Evolutionary conservation across 2,888 invertebrate species (phyloP), one percentile per base, ranked within the genome.

Genomic region (Elegia similella): DNA sequence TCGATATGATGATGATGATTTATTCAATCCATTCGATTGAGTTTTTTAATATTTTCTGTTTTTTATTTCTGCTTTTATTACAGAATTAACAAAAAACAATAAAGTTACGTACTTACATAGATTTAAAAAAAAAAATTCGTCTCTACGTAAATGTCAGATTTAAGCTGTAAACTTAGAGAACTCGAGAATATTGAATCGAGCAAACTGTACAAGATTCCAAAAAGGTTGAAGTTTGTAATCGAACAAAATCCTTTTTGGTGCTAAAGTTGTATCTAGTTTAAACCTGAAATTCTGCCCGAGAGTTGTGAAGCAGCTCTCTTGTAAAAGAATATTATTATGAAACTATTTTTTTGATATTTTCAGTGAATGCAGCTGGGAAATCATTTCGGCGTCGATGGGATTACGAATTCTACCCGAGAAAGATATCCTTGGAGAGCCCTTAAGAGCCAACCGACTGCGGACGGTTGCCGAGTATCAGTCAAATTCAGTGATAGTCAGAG

Each of bases 311-410:
- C 46, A 47, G 23, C 17, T 3, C 1, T 29, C 10, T 47, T 29
- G n/a, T 12, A n/a, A 47, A 8, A 34, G 34, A 34, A 34, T 47
- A 29, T 47, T 47, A 29, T 47, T n/a, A 29, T 57, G 42, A 42
- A 50, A 58, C 42, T 12, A 23, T 23, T 3, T 23, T 23, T 23
- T 23, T 23, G 23, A 23, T 5, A 23, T 23, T 23, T 23, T 23
- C 75, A 34, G 70, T 68, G 74, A 76, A 76, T 76, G 76, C 82
- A 74, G 62, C 67, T 56, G 78, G 77, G 79, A 81, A 82, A 80
- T 81, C 75, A 72, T 74, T 75, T 57, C 53, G 67, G 65, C 67
- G 70, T 62, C 64, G 65, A 68, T 70, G 72, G 73, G 62, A 81
- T 78, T 74, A 69, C 68, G 68, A 67, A 77, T 78, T 78, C 74